Evolutionary conservation across 1,140 invertebrate species (phyloP), one percentile per base, ranked within the genome.

Genomic region (Spodoptera litura): DNA sequence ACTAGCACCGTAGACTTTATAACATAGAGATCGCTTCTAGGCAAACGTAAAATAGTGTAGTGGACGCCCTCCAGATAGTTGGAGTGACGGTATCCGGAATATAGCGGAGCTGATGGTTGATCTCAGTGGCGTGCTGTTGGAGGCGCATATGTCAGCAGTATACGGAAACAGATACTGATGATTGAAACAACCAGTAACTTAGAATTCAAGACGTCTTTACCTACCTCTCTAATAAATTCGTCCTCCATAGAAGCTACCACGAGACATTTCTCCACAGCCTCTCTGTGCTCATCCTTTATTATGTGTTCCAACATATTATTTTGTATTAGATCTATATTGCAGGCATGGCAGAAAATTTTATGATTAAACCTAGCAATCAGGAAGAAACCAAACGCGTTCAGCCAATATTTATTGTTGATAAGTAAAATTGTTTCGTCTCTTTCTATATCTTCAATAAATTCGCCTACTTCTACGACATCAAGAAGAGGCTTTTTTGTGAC

Each of bases 181-280:
- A 5, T n/a, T 20, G 20, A 20, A 20, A 13, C 13, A 3, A n/a
- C 2, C 13, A 13, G 4, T 31, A 31, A 31, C 31, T 4, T 1
- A 5, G 13, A 55, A 1, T 55, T 61, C 12, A 15, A 27, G 27
- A 4, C 8, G 11, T 62, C 1, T 35, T 38, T 31, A 78, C 78
- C 25, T 80, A 85, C 80, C 72, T 81, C 78, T 79, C 84, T 64
- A 25, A 85, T 78, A 38, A 85, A 82, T 70, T 85, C 84, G 5
- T 76, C 25, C 51, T 79, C 73, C 2, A 78, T 15, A n/a, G 72
- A 72, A 20, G 12, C n/a, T 38, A 68, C 62, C 11, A 85, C 64
- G 27, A 76, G 44, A 11, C 53, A 52, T 1, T 74, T 62, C 1
- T 72, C 27, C 25, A 80, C 56, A 0, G 3, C 9, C 10, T 27